A percentile compares a stretch with the other conserved stretches of the same genome.
Evolutionary conservation across 2,797 vertebrate species (phyloP).

Genomic region (Hoplostethus atlanticus): DNA sequence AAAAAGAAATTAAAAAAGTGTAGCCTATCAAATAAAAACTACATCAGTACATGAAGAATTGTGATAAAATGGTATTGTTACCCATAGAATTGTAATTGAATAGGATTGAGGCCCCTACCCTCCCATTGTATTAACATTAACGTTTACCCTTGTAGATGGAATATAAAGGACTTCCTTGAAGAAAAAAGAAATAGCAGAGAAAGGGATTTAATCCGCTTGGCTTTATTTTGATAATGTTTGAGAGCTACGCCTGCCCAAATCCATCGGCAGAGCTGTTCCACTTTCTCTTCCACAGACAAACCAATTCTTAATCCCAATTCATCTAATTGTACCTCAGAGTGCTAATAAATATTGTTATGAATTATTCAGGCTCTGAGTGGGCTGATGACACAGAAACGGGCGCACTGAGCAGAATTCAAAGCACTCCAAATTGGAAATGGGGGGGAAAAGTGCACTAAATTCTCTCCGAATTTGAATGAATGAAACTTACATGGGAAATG

Average conservation of each 20-base stretch:
- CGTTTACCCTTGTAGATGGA: conserved; percentile 73
- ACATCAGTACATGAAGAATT: conserved; percentile 9
- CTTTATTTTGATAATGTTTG: conserved; percentile 82
- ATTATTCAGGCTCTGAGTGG: conserved; percentile 82
- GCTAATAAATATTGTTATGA: conserved; percentile 87
- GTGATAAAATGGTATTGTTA: conserved; percentile 10
- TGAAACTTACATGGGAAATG: conserved; percentile 71
- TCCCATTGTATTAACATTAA: conserved; percentile 70
- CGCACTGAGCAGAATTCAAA: conserved; percentile 79
- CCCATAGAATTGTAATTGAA: conserved; percentile 32
- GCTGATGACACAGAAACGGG: conserved; percentile 81
- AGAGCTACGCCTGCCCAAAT: conserved; percentile 74
- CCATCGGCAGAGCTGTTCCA: conserved; percentile 73
- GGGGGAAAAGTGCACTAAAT: conserved; percentile 71
- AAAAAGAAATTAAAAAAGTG: background rate
- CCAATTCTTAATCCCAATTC: conserved; percentile 83
- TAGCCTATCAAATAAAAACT: conserved; percentile 23
- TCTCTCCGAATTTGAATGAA: conserved; percentile 75
- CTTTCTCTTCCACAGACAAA: conserved; percentile 75
- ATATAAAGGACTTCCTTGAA: conserved; percentile 75
- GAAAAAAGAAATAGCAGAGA: conserved; percentile 45
- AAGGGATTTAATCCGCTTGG: conserved; percentile 75
- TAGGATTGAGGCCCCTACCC: conserved; percentile 31
- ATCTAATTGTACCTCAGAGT: conserved; percentile 87
- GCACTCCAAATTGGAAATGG: conserved; percentile 77